Conservation (phyloP, 2,113 vertebrate species). For the Periophthalmodon schlosseri region DNA sequence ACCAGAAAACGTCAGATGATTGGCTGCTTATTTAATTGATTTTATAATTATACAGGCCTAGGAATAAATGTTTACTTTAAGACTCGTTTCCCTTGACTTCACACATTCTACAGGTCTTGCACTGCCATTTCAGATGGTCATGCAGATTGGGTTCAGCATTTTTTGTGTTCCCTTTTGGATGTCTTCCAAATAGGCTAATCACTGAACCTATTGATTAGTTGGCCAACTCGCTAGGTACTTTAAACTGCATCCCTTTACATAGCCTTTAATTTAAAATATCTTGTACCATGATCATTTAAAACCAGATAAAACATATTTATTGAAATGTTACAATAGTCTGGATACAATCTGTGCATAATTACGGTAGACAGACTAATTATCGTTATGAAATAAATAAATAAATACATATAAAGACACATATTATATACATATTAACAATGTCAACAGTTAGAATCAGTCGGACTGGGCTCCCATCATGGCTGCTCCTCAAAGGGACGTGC, state of each 20-base stretch:
- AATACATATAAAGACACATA: not conserved
- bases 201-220: not conserved
- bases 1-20: slow-evolving; percentile 33
- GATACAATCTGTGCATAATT: not conserved
- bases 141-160: too few species aligned
- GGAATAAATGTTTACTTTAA: too few species aligned
- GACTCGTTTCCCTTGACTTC: too few species aligned
- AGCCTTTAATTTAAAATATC: not conserved
- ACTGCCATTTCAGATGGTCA: not conserved
- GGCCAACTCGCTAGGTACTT: not conserved
- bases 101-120: too few species aligned
- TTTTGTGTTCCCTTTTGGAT: too few species aligned
- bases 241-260: not conserved
- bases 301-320: not conserved
- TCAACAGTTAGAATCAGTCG: not conserved
- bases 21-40: slow-evolving; percentile 20
- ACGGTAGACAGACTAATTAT: not conserved
- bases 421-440: not conserved
- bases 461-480: not conserved
- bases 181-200: too few species aligned
- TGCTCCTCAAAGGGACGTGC: slow-evolving; percentile 19
- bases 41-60: too few species aligned
- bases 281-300: not conserved
- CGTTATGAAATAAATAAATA: not conserved
- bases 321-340: not conserved